phyloP scores from a whole-genome alignment of 2,113 vertebrate genomes.

The Cricetomys ansorgei region DNA sequence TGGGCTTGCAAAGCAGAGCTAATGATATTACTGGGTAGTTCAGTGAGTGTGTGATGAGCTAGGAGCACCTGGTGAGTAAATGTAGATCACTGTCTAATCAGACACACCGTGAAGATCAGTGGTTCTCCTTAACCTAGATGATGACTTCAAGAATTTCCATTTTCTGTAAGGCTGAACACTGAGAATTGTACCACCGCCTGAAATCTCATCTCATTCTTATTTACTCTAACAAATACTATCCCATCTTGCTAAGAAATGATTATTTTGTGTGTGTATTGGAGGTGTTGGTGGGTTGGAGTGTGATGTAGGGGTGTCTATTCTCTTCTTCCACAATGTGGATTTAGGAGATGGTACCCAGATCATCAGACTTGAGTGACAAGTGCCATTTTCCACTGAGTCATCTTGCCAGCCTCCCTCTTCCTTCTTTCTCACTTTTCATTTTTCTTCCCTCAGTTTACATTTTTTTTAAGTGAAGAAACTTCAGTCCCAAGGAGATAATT shows the following conservation, averaged over 20 bases:
- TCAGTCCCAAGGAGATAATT: background rate
- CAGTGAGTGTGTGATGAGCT: background rate
- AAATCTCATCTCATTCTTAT: constrained; percentile 17
- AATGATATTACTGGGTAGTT: background rate
- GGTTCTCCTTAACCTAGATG: background rate
- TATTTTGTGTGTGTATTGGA: too few species aligned
- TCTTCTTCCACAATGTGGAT: background rate
- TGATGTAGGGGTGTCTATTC: background rate
- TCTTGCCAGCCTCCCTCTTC: background rate
- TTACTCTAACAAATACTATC: background rate
- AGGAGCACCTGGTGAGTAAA: background rate
- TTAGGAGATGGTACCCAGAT: background rate
- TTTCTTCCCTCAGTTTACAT: background rate
- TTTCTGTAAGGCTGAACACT: background rate
- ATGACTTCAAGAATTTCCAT: background rate
- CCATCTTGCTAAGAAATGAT: background rate
- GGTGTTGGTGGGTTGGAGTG: too few species aligned
- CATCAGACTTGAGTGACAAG: too few species aligned
- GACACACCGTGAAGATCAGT: background rate
- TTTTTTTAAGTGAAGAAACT: background rate
- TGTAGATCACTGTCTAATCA: background rate
- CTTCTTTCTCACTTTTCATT: background rate
- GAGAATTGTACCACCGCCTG: background rate
- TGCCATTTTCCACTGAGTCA: background rate
- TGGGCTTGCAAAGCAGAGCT: background rate